phyloP scores from a whole-genome alignment of 1,140 invertebrate species.

The Galendromus occidentalis region DNA sequence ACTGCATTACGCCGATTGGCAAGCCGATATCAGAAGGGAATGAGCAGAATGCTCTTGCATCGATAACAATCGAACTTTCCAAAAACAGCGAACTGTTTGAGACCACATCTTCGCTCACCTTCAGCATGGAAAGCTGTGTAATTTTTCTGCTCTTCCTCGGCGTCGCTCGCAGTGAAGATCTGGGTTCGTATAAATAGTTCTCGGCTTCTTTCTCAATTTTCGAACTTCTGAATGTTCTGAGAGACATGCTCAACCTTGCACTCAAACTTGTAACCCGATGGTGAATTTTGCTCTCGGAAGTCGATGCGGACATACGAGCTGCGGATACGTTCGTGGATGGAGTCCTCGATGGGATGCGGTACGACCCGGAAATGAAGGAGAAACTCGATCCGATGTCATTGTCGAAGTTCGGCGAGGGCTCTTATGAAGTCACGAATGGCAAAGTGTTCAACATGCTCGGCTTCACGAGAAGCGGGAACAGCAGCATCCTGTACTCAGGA shows the following conservation, averaged over 20 bases:
- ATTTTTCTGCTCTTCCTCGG: no score
- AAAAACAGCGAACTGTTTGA: no score
- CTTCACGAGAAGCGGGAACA: not conserved
- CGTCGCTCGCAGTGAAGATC: no score
- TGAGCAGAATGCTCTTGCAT: no score
- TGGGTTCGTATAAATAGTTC: no score
- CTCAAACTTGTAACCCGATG: not conserved
- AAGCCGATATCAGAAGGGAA: no score
- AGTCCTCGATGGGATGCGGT: not conserved
- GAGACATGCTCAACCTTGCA: not conserved
- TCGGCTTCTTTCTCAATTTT: no score
- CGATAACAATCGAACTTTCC: no score
- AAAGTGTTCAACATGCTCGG: not conserved
- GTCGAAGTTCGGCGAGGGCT: not conserved
- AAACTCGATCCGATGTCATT: not conserved
- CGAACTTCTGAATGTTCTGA: not conserved
- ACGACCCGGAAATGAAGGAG: not conserved
- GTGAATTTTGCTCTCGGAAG: not conserved
- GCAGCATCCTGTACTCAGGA: not conserved
- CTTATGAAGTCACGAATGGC: not conserved
- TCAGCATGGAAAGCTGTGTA: no score
- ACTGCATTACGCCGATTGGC: no score
- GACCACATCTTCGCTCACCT: no score
- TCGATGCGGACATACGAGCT: not conserved
- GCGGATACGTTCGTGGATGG: not conserved